Conservation (phyloP, 2,113 vertebrate genomes). For the Ranitomeya variabilis region DNA sequence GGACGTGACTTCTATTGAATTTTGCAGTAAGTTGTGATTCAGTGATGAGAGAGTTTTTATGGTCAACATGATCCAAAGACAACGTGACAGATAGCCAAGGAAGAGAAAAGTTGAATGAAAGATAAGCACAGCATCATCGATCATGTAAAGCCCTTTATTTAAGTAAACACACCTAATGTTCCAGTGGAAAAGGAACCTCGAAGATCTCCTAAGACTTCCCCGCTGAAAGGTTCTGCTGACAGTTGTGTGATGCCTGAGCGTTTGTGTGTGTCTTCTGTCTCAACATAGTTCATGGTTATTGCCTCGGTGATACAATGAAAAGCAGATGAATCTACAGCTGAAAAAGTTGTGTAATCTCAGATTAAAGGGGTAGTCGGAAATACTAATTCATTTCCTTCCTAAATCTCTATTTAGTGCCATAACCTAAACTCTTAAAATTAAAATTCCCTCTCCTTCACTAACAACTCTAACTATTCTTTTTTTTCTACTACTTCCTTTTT, state of each 20-base stretch:
- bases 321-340: background rate
- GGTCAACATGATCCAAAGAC: constrained; percentile 9
- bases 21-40: background rate
- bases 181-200: constrained; percentile 26
- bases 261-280: background rate
- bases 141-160: constrained; percentile 7
- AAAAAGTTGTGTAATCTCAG: background rate
- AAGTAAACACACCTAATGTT: constrained; percentile 26
- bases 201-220: constrained; percentile 9
- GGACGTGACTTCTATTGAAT: background rate
- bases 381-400: too few relatives aligned
- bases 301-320: background rate
- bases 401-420: too few relatives aligned
- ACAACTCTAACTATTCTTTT: too few relatives aligned
- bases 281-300: constrained; percentile 1
- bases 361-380: background rate
- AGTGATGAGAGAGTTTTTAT: constrained; percentile 38
- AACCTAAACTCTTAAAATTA: too few relatives aligned
- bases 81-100: background rate
- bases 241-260: background rate
- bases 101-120: background rate
- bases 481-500: too few relatives aligned
- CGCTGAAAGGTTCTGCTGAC: background rate
- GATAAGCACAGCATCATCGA: constrained; percentile 1
- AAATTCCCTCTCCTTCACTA: too few relatives aligned